A percentile compares a stretch with the other conserved stretches of the same genome.
Conservation (phyloP, 2,113 vertebrate genomes). For the Noturus placidus region DNA sequence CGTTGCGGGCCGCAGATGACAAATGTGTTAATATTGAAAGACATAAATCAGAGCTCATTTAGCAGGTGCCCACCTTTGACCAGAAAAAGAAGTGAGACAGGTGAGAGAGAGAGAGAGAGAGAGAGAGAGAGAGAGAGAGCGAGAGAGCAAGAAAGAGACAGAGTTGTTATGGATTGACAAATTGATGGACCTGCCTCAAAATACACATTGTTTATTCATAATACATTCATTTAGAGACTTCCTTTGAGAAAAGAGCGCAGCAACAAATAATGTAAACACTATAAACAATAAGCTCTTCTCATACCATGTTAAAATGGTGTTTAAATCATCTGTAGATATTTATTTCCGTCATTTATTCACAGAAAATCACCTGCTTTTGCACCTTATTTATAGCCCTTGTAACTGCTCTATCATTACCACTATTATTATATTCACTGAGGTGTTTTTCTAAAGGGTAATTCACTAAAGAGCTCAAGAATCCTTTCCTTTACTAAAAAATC, state of each 20-base stretch:
- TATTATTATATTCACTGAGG: constrained; percentile 1
- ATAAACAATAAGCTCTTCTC: neutral
- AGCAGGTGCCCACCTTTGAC: constrained; percentile 47
- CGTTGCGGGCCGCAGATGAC: constrained; percentile 39
- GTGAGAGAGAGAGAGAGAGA: constrained; percentile 9
- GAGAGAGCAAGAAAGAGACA: neutral
- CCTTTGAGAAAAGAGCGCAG: neutral
- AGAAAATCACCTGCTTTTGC: neutral
- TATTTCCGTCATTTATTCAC: neutral
- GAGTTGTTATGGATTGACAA: neutral
- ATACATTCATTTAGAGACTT: neutral
- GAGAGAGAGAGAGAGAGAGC: neutral
- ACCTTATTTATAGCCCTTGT: neutral
- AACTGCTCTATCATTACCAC: neutral
- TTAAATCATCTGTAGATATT: neutral
- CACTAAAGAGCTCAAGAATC: neutral
- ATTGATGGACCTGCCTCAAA: neutral
- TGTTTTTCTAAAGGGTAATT: neutral
- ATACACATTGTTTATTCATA: constrained; percentile 5
- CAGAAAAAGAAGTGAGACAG: constrained; percentile 28
- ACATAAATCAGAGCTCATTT: constrained; percentile 57
- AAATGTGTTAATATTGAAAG: constrained; percentile 53
- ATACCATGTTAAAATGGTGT: neutral
- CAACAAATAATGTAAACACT: neutral
- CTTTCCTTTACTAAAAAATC: neutral